Conservation (phyloP, 2,888 invertebrate species). For the Palloptera scutellata region DNA sequence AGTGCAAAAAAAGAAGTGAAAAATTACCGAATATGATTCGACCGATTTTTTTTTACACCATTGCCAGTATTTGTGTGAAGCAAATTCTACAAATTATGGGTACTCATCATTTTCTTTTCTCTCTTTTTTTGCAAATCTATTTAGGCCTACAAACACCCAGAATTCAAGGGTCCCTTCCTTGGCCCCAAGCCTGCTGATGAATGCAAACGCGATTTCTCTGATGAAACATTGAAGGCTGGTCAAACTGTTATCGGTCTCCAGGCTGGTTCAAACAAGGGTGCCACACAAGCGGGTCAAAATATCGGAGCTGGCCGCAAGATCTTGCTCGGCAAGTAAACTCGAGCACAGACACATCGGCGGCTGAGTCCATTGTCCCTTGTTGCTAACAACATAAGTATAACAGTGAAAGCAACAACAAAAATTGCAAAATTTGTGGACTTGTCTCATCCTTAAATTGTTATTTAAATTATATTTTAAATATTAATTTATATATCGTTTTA, state of each 20-base stretch:
- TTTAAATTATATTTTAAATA: slow-evolving; percentile 19
- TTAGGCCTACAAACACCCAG: slow-evolving; percentile 86
- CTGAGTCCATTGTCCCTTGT: neutral
- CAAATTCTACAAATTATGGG: too few relatives aligned
- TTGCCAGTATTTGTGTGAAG: too few relatives aligned
- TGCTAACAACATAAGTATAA: neutral
- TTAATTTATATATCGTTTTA: too few relatives aligned
- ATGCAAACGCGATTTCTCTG: slow-evolving; percentile 92
- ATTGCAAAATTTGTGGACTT: slow-evolving; percentile 26
- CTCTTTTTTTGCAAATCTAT: neutral
- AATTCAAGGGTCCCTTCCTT: slow-evolving; percentile 86
- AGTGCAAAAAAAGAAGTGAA: too few relatives aligned
- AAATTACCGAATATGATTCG: neutral
- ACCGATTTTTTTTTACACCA: too few relatives aligned
- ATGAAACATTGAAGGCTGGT: slow-evolving; percentile 89
- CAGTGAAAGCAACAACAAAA: neutral
- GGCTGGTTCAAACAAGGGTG: slow-evolving; percentile 96
- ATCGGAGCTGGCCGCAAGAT: slow-evolving; percentile 91
- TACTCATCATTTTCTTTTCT: neutral
- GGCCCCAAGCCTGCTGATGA: slow-evolving; percentile 96
- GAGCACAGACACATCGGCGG: neutral
- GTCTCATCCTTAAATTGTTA: slow-evolving; percentile 30
- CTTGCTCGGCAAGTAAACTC: slow-evolving; percentile 83
- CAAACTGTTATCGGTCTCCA: slow-evolving; percentile 92
- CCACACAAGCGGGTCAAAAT: slow-evolving; percentile 90